These are phyloP conservation scores for Himalopsyche kuldschensis DNA, from an alignment of 2,888 invertebrate species.

Conservation along the genomic window DNA sequence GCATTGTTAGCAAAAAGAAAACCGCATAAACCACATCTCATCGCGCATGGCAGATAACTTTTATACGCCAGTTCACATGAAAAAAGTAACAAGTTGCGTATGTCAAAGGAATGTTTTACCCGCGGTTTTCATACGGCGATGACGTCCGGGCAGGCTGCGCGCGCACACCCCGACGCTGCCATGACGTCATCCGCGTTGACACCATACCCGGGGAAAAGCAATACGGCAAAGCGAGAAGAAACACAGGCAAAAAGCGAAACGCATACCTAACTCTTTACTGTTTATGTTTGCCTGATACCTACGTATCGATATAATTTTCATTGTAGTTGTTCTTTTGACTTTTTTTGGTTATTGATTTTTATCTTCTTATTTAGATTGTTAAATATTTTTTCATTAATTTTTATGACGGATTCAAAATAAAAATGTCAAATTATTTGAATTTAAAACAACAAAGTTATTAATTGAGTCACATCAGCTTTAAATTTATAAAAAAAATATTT, in stretches of 20 bases:
- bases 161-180: background rate
- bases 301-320: background rate
- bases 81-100: background rate
- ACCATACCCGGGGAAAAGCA: slow-evolving; percentile 14
- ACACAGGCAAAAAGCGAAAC: background rate
- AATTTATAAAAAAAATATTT: no score
- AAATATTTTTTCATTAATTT: background rate
- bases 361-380: no score
- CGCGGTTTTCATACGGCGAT: background rate
- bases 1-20: no score
- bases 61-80: background rate
- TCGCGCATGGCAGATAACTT: no score
- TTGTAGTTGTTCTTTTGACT: background rate
- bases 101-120: background rate
- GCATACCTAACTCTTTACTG: background rate
- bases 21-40: no score
- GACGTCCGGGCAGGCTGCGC: slow-evolving; percentile 8
- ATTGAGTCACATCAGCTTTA: no score
- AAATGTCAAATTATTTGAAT: no score
- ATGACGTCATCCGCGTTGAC: slow-evolving; percentile 19
- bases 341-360: background rate
- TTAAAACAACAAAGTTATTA: no score
- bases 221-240: background rate
- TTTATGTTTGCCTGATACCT: background rate
- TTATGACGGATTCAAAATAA: no score